Evolutionary conservation across 2,888 invertebrate species (phyloP), one percentile per base, ranked within the genome.

Genomic region (Pyrrhia umbra): DNA sequence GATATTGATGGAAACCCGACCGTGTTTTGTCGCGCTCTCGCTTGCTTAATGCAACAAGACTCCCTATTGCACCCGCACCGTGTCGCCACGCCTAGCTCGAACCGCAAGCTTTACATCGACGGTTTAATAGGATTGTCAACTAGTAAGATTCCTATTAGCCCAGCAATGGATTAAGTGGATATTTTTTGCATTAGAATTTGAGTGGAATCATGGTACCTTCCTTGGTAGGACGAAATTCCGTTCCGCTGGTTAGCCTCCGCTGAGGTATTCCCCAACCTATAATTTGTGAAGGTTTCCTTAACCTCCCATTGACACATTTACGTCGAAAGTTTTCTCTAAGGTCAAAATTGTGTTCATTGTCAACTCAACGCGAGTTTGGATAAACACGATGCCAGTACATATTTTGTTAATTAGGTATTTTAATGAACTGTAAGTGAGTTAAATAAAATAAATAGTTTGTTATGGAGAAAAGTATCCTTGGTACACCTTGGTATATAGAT

Each of bases 1-100:
- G 54, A 64, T 70, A 77, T 79, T 79, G 70, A 69, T 61, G 60
- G 83, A 74, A 83, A 83, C 73, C 63, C 50, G 82, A 84, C 27
- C 75, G 56, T 79, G 79, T 80, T 77, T 75, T 75, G 79, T 74
- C 78, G 72, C 68, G 49, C 59, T 66, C 65, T 66, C 71, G 57
- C 62, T 61, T 47, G 54, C 52, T 37, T 18, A 67, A 61, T 68
- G 54, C 46, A 76, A 78, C 60, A 61, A 52, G 54, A 67, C 49
- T 64, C 65, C 55, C 37, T n/a, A 42, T 18, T 56, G 49, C 39
- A 54, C 30, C 39, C 51, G 18, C 37, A 27, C 16, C 27, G 13
- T 16, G 25, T 21, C 18, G 3, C 2, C 40, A 42, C 42, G 16
- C 59, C 37, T 18, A 34, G 45, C 23, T 21, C 34, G 10, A 39